Base-by-base conservation (phyloP, 2,797 vertebrate species). In the Cetoscarus ocellatus region DNA sequence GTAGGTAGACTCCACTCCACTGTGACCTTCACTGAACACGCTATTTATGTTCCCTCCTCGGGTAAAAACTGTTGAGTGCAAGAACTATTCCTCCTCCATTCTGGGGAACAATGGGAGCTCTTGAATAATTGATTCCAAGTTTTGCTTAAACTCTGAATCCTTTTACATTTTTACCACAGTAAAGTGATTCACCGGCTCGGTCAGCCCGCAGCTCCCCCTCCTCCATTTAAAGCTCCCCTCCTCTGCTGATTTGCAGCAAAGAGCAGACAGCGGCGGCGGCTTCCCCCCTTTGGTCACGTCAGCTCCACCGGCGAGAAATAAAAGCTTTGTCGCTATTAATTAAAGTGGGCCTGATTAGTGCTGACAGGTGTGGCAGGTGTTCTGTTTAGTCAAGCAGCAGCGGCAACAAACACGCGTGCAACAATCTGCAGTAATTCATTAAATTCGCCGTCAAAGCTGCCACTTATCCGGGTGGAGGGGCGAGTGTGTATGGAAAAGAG, bases 381-480 rank as follows among this genome's bases (percentile, higher is more conserved):
- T 78, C 65, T 80, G 77, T 89, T 90, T 86, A 70, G 70, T 84
- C 63, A 3, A 74, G 67, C 63, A 47, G 65, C 42, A 9, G 65
- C 44, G 7, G 68, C 52, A 49, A 61, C 73, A 83, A 77, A 77
- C 72, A 54, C 0, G 53, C 77, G 57, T 51, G 35, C 75, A 71
- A 65, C 74, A 83, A 82, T 90, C 75, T 85, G 86, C 65, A 56
- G 75, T 87, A 66, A 90, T 93, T 91, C 91, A 91, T 92, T 90
- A 85, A 88, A 91, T 89, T 86, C 79, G 72, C 79, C 70, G 79
- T 89, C 83, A 91, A 86, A 91, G 84, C 89, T 68, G 85, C 85
- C 86, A 90, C 86, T 91, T 91, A 88, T 85, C 85, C 12, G 50
- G 14, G 42, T 15, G 66, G 61, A 40, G 59, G 70, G 49, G 54